Evolutionary conservation across 2,797 vertebrate genomes (phyloP), one percentile per base, ranked within the genome.

Genomic region (Typhlichthys eigenmanni): DNA sequence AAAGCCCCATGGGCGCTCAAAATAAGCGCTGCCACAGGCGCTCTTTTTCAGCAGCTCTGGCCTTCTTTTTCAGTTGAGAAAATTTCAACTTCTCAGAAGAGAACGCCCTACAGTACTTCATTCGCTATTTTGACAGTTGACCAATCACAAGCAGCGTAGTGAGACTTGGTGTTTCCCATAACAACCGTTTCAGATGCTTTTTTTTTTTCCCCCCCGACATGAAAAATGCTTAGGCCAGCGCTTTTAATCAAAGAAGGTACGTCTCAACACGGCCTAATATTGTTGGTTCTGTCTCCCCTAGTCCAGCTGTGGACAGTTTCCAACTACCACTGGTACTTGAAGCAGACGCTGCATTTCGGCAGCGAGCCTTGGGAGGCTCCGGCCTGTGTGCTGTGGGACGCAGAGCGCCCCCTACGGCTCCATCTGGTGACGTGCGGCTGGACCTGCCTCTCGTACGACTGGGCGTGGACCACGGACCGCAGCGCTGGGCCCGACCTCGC

Each of bases 301-400:
- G 98, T 99, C 87, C 96, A 98, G 84, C 88, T 99, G 53, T 99
- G 98, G 98, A 92, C 89, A 0, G 90, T 94, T 51, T 94, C 93
- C 1, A 99, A 98, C 91, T 97, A 97, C 80, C 96, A 98, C 88
- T 99, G 97, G 97, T 99, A 98, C 73, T 91, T 98, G 81, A 99
- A 99, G 70, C 98, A 99, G 86, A 96, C 89, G 58, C 90, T 99
- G 8, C 84, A 92, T 86, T 98, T 98, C 2, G 89, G 92, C 60
- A 70, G 49, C 45, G 79, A 89, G 67, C 80, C 86, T 45, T 79
- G 81, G n/a, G 88, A 79, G 71, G 89, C 66, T 29, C 89, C 96
- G 0, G 92, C 90, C 12, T 95, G 92, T 0, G 75, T 96, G 68
- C 84, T 83, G 4, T 99, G 98, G 98, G 95, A 99, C 82, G 92